Base-by-base conservation (phyloP, 2,113 vertebrate species). In the Tachysurus vachellii region DNA sequence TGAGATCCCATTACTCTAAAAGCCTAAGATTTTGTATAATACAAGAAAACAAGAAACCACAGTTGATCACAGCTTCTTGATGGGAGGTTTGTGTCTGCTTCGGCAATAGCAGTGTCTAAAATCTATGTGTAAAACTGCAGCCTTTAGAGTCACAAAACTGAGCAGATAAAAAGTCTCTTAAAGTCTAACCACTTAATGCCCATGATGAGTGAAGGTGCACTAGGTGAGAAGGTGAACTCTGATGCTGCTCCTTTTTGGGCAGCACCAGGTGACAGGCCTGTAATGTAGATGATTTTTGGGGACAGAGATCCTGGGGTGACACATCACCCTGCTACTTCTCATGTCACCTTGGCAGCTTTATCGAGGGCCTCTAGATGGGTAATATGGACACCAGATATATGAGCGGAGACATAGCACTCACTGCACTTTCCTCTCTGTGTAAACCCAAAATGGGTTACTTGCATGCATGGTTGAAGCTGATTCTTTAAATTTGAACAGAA, bases 221-320 rank as follows among this genome's bases (percentile, higher is more conserved):
- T 10, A 42, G 57, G 84, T 88, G 57, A 87, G 85, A 54, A 13
- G 11, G 36, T 83, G 89, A 82, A 56, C 89, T 88, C 76, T 89
- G 31, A 86, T 82, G 85, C 44, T 82, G 83, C 89, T 88, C 92
- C 92, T 91, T 94, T 90, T 94, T 88, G 90, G 91, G 93, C 80
- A 80, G 75, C 81, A 89, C 91, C 89, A 83, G 80, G 71, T 85
- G 92, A 90, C 89, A 83, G 42, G 80, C 44, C 23, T 82, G 89
- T 91, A 89, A 93, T 88, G 89, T 89, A 87, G 75, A 87, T 59
- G 84, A 36, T 70, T 81, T 71, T 44, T 61, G 80, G 7, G 62
- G 85, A 59, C 28, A 89, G 91, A 88, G 83, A 56, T n/a, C 26
- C 31, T 89, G 91, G 76, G 80, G 86, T 80, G 90, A 88, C 90